These are phyloP conservation scores for Ancistrus triradiatus DNA, from an alignment of 2,113 vertebrate genomes.

Conservation along the genomic window DNA sequence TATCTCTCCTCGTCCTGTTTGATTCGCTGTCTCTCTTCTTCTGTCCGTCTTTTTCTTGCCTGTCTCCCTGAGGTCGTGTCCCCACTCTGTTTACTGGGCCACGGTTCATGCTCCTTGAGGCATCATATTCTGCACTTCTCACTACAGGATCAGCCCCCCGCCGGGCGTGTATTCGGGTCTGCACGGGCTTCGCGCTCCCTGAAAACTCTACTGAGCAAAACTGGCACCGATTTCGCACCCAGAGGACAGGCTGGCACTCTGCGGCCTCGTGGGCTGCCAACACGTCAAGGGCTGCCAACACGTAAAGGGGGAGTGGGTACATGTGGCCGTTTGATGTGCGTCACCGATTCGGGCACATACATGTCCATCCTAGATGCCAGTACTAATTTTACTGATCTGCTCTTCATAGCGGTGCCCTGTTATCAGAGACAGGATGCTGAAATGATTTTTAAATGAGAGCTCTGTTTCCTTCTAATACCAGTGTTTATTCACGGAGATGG, in stretches of 20 bases:
- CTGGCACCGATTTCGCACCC: constrained; percentile 39
- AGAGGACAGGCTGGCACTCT: constrained; percentile 41
- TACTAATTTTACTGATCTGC: background rate
- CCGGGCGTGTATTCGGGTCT: constrained; percentile 33
- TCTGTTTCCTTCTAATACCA: too few species aligned
- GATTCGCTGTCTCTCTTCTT: too few species aligned
- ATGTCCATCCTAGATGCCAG: background rate
- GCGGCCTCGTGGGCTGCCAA: constrained; percentile 20
- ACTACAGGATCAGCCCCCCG: constrained; percentile 31
- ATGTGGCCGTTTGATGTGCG: constrained; percentile 51
- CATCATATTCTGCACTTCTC: constrained; percentile 35
- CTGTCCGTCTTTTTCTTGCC: too few species aligned
- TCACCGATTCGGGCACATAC: background rate
- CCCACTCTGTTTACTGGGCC: constrained; percentile 28
- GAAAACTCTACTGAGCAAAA: constrained; percentile 34
- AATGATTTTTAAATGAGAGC: too few species aligned
- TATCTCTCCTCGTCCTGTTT: too few species aligned
- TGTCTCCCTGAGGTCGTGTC: constrained; percentile 5
- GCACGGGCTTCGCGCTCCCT: constrained; percentile 21
- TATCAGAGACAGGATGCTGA: too few species aligned
- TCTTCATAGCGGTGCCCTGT: too few species aligned
- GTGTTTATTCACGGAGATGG: too few species aligned
- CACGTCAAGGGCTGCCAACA: constrained; percentile 41
- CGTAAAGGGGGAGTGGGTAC: constrained; percentile 50
- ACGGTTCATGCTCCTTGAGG: constrained; percentile 35